Conservation (phyloP, 2,113 vertebrate genomes). For the Coptodon rendalli region DNA sequence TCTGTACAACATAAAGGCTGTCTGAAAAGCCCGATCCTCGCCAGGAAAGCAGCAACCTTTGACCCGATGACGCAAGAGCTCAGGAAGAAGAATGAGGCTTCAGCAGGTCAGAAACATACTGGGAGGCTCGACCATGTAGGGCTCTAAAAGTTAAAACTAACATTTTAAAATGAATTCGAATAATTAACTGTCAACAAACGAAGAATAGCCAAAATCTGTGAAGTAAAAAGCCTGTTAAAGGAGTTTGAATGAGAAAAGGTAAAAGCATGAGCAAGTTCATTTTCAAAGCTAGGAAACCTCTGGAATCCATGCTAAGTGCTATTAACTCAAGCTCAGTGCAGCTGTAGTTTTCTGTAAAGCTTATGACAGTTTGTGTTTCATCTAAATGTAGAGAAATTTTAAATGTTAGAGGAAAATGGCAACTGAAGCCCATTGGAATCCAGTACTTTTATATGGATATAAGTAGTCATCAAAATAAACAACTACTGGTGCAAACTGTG, state of each 20-base stretch:
- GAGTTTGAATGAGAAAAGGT: background rate
- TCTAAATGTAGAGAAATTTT: background rate
- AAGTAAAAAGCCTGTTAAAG: background rate
- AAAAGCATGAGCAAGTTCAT: background rate
- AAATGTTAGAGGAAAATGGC: background rate
- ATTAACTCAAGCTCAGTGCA: background rate
- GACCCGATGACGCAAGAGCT: background rate
- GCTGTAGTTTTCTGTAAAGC: background rate
- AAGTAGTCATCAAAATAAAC: background rate
- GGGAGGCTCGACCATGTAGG: background rate
- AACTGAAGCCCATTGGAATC: background rate
- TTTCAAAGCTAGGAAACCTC: background rate
- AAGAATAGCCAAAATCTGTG: fast-evolving
- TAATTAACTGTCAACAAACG: background rate
- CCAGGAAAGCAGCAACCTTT: background rate
- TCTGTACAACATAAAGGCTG: background rate
- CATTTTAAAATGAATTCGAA: background rate
- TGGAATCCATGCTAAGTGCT: background rate
- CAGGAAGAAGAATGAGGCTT: background rate
- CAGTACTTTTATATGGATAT: background rate
- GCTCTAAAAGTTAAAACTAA: background rate
- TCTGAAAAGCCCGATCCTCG: background rate
- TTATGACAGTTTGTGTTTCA: background rate
- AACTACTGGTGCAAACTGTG: background rate
- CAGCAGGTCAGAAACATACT: background rate